Evolutionary conservation across 2,888 invertebrate species (phyloP).

Genomic region (Dynastes grantii): DNA sequence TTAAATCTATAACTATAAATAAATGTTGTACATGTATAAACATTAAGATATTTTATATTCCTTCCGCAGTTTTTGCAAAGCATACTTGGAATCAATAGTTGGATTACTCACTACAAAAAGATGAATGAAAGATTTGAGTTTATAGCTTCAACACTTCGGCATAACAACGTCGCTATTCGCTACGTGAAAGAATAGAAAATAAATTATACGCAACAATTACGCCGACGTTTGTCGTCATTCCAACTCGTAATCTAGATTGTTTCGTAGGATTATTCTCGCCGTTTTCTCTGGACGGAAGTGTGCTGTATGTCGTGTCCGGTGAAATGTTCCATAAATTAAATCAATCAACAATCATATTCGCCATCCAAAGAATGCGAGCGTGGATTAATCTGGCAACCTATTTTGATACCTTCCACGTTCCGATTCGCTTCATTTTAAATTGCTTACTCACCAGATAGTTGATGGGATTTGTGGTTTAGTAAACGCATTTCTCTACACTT

Average conservation of each 20-base stretch:
- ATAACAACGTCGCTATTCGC: too few species aligned
- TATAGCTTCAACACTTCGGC: too few species aligned
- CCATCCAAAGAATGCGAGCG: slow-evolving; percentile 29
- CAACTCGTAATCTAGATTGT: not conserved
- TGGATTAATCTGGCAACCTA: slow-evolving; percentile 32
- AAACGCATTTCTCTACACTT: not conserved
- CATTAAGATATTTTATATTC: too few species aligned
- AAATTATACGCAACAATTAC: slow-evolving; percentile 1
- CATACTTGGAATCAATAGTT: too few species aligned
- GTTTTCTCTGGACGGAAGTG: not conserved
- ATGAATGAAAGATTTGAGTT: too few species aligned
- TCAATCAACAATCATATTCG: slow-evolving; percentile 36
- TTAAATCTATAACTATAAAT: too few species aligned
- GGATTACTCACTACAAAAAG: too few species aligned
- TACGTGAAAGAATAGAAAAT: too few species aligned
- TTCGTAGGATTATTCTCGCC: not conserved
- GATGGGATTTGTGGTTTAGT: not conserved
- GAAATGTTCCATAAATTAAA: slow-evolving; percentile 33
- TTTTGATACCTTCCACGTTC: slow-evolving; percentile 26
- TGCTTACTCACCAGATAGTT: slow-evolving; percentile 14
- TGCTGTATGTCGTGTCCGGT: slow-evolving; percentile 10
- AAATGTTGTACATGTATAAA: too few species aligned
- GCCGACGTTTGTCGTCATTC: not conserved
- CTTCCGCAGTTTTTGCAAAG: too few species aligned
- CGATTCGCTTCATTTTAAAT: slow-evolving; percentile 15